These are phyloP conservation scores for Bungarus multicinctus DNA, from an alignment of 2,113 vertebrate genomes.

Conservation along the genomic window DNA sequence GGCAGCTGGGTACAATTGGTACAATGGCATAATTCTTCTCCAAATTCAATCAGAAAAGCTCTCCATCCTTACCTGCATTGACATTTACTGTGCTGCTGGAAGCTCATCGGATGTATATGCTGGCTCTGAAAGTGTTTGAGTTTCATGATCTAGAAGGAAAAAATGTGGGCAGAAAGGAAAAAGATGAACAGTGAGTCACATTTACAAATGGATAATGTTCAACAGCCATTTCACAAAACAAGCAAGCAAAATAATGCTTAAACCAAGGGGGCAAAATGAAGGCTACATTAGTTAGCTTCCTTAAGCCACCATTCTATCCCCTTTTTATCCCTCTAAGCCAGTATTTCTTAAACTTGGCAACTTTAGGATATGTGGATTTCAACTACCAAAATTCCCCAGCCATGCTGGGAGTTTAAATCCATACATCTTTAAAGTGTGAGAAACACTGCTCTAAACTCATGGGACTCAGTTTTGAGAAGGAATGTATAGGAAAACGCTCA, in stretches of 20 bases:
- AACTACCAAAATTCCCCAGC: background rate
- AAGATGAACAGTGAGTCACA: conserved; percentile 24
- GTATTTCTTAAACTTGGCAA: background rate
- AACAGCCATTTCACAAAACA: conserved; percentile 8
- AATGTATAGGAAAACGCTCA: background rate
- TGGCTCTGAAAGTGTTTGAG: conserved; percentile 85
- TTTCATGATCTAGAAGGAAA: conserved; percentile 87
- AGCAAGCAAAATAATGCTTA: conserved; percentile 20
- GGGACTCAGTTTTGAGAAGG: background rate
- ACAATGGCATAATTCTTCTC: conserved; percentile 11
- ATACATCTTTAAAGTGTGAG: background rate
- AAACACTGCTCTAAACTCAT: background rate
- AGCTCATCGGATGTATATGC: conserved; percentile 89
- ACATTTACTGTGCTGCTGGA: conserved; percentile 94
- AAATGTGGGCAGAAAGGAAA: background rate
- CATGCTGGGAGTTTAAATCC: background rate
- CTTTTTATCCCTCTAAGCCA: background rate
- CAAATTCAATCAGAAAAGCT: conserved; percentile 41
- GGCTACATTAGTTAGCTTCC: too few species aligned
- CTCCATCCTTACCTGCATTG: conserved; percentile 91
- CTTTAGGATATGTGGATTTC: background rate
- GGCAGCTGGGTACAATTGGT: background rate
- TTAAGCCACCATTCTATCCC: background rate
- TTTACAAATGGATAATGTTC: background rate
- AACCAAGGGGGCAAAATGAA: background rate